Evolutionary conservation across 2,888 invertebrate species (phyloP).

Genomic region (Tetramorium bicarinatum): DNA sequence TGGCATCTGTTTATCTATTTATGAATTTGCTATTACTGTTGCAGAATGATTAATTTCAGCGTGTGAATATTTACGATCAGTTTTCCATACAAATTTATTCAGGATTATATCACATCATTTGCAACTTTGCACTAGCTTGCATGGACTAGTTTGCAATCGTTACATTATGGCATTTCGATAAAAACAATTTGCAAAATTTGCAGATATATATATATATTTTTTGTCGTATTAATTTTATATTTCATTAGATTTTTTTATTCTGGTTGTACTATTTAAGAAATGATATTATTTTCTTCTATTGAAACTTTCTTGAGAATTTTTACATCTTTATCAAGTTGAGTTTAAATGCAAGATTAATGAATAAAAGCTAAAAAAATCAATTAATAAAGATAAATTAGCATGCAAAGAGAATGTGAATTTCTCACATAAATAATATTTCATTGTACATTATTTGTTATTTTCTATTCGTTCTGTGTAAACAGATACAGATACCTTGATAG

Average conservation of each 20-base stretch:
- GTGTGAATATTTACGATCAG: not conserved
- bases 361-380: too few relatives aligned
- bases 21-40: slow-evolving; percentile 5
- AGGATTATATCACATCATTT: not conserved
- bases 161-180: not conserved
- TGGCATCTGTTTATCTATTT: not conserved
- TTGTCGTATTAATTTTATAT: not conserved
- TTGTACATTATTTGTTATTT: not conserved
- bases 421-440: not conserved
- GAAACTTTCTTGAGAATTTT: not conserved
- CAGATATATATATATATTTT: not conserved
- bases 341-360: not conserved
- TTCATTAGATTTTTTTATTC: not conserved
- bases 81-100: slow-evolving; percentile 25
- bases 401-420: not conserved
- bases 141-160: not conserved
- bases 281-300: not conserved
- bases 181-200: not conserved
- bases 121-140: not conserved
- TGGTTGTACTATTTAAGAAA: not conserved
- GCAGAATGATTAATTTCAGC: slow-evolving; percentile 14
- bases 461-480: not conserved
- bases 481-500: not conserved
- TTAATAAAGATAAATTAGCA: not conserved
- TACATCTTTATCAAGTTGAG: not conserved